phyloP scores from a whole-genome alignment of 1,140 invertebrate species.

The Drosophila elegans region DNA sequence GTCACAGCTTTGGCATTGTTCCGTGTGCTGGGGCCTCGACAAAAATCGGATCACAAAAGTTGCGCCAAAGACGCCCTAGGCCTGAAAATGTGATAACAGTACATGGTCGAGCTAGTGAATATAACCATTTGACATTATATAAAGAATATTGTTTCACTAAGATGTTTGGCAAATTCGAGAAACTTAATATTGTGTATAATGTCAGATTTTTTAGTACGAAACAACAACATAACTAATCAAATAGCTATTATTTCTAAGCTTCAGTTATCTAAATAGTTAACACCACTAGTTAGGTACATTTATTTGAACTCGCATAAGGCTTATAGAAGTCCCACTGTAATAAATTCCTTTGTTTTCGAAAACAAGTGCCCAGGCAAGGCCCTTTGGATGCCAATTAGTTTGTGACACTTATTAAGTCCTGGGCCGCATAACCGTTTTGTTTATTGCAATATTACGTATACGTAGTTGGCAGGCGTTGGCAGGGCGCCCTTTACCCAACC shows the following conservation, averaged over 20 bases:
- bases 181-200: no score
- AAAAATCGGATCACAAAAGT: slow-evolving; percentile 17
- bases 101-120: background rate
- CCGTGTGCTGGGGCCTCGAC: slow-evolving; percentile 20
- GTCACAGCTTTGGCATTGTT: slow-evolving; percentile 46
- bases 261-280: no score
- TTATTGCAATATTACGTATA: slow-evolving; percentile 24
- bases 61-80: slow-evolving; percentile 35
- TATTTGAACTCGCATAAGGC: no score
- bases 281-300: no score
- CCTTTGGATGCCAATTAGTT: slow-evolving; percentile 38
- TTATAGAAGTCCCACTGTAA: slow-evolving; percentile 3
- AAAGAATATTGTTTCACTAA: no score
- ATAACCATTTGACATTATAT: background rate
- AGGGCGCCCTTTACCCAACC: background rate
- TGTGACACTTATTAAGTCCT: slow-evolving; percentile 22
- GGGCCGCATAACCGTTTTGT: slow-evolving; percentile 5
- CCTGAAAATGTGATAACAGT: slow-evolving; percentile 21
- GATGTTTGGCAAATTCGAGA: no score
- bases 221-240: no score
- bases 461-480: slow-evolving; percentile 3
- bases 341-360: background rate
- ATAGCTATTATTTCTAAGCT: no score
- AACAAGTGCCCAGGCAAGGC: background rate
- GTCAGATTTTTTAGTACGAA: no score